Conservation (phyloP, 2,888 invertebrate species). For the Drepana falcataria region DNA sequence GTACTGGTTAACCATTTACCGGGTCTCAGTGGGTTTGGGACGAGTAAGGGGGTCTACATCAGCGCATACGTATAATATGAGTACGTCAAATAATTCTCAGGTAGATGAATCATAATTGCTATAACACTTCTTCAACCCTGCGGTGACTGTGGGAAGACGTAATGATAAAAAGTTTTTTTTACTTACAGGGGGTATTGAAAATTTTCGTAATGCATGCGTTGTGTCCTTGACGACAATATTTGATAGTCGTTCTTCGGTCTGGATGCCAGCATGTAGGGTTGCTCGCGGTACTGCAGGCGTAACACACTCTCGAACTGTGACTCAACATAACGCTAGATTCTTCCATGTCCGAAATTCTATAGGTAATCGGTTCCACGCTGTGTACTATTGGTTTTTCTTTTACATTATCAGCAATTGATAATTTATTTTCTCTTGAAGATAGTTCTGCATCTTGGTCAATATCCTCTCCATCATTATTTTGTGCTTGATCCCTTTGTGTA, state of each 20-base stretch:
- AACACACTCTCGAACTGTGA: constrained; percentile 45
- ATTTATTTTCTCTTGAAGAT: background rate
- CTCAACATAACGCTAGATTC: constrained; percentile 27
- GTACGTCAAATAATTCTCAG: no score
- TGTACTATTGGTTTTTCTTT: background rate
- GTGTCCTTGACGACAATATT: constrained; percentile 50
- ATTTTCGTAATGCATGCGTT: constrained; percentile 50
- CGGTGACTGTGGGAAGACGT: no score
- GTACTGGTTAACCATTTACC: no score
- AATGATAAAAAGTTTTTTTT: no score
- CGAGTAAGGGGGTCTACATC: no score
- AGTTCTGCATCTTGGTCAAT: background rate
- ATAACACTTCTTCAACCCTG: no score
- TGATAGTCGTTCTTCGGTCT: constrained; percentile 47
- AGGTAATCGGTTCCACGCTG: constrained; percentile 30
- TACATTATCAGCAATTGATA: background rate
- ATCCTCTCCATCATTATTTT: background rate
- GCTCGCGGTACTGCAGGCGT: constrained; percentile 51
- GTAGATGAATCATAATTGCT: no score
- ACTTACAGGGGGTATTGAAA: constrained; percentile 40
- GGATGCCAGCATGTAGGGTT: constrained; percentile 52
- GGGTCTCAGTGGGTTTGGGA: no score
- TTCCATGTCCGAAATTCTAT: constrained; percentile 24
- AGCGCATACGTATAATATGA: no score
- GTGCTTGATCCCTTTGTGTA: background rate